Evolutionary conservation across 2,888 invertebrate genomes (phyloP).

Genomic region (Lasioglossum zephyrum): DNA sequence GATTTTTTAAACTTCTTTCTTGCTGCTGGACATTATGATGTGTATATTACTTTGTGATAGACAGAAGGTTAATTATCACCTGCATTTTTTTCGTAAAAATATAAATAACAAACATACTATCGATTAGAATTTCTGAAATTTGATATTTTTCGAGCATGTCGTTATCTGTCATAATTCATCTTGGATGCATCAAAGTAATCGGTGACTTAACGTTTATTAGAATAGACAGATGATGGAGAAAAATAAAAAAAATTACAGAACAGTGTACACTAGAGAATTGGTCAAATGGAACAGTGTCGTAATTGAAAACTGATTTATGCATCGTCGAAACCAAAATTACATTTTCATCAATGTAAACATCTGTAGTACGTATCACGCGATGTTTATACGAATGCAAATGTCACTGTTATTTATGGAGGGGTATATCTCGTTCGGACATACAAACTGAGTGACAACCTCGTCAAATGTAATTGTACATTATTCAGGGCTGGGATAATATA

Average conservation of each 20-base stretch:
- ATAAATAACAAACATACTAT: not conserved
- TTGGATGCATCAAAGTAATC: too few species aligned
- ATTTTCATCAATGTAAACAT: not conserved
- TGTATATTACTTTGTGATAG: too few species aligned
- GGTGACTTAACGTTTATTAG: not conserved
- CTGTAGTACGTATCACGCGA: not conserved
- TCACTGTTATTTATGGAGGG: not conserved
- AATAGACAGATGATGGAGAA: not conserved
- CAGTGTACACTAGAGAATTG: not conserved
- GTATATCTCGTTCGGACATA: not conserved
- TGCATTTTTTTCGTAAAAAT: too few species aligned
- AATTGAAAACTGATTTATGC: not conserved
- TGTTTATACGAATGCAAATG: not conserved
- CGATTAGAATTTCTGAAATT: not conserved
- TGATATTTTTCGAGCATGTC: not conserved
- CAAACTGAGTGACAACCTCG: not conserved
- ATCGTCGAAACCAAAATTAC: not conserved
- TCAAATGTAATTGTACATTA: not conserved
- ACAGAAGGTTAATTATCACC: too few species aligned
- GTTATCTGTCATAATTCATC: too few species aligned
- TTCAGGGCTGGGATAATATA: not conserved
- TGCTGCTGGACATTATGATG: too few species aligned
- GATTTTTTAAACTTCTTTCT: too few species aligned
- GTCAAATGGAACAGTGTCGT: not conserved
- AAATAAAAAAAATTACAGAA: not conserved